A percentile compares a stretch with the other conserved stretches of the same genome.
These are phyloP conservation scores for Calidris pugnax DNA, from an alignment of 2,113 vertebrate species.

Conservation along the genomic window DNA sequence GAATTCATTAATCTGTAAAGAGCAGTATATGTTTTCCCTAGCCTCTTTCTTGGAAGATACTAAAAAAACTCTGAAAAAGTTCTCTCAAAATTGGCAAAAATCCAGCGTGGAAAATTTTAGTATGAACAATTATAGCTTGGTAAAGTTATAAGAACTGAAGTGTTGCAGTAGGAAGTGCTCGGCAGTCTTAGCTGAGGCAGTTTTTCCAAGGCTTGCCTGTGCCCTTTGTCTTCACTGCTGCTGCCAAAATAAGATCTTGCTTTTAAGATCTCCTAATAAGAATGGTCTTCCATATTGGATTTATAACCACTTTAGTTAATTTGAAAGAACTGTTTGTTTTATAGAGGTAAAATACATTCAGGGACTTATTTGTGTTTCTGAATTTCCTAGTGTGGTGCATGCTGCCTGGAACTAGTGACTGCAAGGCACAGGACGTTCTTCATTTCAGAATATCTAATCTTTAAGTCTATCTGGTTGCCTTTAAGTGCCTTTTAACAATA, in stretches of 20 bases:
- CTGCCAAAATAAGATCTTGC: not conserved
- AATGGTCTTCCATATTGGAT: not conserved
- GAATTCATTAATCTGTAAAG: slow-evolving; percentile 15
- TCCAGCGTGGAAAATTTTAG: slow-evolving; percentile 10
- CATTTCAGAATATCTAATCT: not conserved
- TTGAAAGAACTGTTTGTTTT: not conserved
- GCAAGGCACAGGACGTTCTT: not conserved
- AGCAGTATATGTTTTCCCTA: not conserved
- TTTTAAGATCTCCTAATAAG: slow-evolving; percentile 15
- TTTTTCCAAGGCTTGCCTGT: not conserved
- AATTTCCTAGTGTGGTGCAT: not conserved
- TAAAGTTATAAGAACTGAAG: not conserved
- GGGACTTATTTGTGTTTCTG: not conserved
- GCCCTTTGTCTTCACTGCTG: not conserved
- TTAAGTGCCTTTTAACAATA: not conserved
- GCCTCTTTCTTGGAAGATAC: not conserved
- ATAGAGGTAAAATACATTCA: not conserved
- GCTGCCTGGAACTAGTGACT: not conserved
- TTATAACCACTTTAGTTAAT: not conserved
- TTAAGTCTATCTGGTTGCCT: too few species aligned
- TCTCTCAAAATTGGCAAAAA: not conserved
- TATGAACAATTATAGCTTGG: not conserved
- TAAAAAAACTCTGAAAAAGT: not conserved
- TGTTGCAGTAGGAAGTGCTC: not conserved
- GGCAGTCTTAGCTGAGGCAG: not conserved